A percentile compares a stretch with the other conserved stretches of the same genome.
phyloP scores from a whole-genome alignment of 2,797 vertebrate species.

The Falco naumanni region DNA sequence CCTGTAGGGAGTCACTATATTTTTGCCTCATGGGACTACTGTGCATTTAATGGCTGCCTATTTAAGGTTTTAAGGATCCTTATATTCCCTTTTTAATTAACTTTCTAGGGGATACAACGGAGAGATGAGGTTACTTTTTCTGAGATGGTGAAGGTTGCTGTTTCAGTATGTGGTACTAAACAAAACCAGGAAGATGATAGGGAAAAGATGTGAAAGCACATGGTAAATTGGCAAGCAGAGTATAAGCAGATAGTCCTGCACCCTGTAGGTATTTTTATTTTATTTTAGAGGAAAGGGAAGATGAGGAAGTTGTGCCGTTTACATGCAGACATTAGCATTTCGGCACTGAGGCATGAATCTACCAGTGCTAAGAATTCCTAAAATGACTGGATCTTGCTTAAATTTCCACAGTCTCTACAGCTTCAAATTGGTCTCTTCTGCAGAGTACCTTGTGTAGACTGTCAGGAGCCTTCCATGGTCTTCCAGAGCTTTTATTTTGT shows the following conservation, averaged over 20 bases:
- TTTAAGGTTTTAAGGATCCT: not conserved
- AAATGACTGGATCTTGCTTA: not conserved
- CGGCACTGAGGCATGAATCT: not conserved
- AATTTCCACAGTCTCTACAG: not conserved
- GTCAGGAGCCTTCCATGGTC: not conserved
- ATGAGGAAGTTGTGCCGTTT: not conserved
- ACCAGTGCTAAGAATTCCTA: not conserved
- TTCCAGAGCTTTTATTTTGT: constrained; percentile 8
- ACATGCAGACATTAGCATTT: not conserved
- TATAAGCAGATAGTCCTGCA: not conserved
- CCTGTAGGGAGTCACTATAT: not conserved
- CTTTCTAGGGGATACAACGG: not conserved
- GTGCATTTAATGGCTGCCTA: not conserved
- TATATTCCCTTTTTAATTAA: not conserved
- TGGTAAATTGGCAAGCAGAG: not conserved
- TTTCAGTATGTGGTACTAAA: not conserved
- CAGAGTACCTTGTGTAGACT: not conserved
- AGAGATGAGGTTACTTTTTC: not conserved
- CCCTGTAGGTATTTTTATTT: no score
- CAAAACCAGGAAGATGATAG: not conserved
- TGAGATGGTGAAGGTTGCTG: not conserved
- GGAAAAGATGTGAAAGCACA: not conserved
- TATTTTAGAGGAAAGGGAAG: not conserved
- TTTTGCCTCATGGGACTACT: not conserved
- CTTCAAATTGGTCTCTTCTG: not conserved